Conservation (phyloP, 37 sponge, comb jelly and placozoan species). For the Axinella damicornis region DNA sequence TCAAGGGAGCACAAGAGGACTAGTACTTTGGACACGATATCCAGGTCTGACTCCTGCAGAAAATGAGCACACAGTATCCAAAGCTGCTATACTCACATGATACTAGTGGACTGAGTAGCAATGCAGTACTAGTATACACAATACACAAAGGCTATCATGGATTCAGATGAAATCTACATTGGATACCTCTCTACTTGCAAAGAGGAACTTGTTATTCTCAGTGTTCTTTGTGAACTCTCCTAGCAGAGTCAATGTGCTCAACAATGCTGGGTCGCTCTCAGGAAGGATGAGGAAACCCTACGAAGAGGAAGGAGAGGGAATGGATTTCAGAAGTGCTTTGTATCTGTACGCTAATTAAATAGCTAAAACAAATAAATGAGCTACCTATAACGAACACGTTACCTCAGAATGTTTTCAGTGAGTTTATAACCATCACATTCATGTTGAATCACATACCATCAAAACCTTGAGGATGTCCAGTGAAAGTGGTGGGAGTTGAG, state of each 20-base stretch:
- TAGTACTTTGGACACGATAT: background rate
- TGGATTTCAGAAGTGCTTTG: background rate
- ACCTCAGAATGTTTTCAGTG: too few relatives aligned
- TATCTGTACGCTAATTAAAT: too few relatives aligned
- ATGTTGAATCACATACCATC: slow-evolving; percentile 4
- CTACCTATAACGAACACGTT: too few relatives aligned
- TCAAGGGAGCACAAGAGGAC: slow-evolving; percentile 4
- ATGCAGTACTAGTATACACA: too few relatives aligned
- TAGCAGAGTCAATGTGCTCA: background rate
- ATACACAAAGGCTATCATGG: too few relatives aligned
- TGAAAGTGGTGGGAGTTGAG: slow-evolving; percentile 18
- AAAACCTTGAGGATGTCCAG: background rate
- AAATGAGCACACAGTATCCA: background rate
- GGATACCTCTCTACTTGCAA: background rate
- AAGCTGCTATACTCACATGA: background rate
- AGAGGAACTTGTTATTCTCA: background rate
- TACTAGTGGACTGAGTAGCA: too few relatives aligned
- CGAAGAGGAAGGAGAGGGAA: background rate
- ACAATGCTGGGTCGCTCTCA: slow-evolving; percentile 10
- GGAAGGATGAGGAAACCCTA: slow-evolving; percentile 1
- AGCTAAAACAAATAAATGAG: too few relatives aligned
- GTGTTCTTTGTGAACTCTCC: background rate
- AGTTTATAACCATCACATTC: too few relatives aligned
- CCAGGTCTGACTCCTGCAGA: background rate
- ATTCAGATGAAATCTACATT: too few relatives aligned